Base-by-base conservation (phyloP, 2,797 vertebrate species). In the Taenioides sp. region DNA sequence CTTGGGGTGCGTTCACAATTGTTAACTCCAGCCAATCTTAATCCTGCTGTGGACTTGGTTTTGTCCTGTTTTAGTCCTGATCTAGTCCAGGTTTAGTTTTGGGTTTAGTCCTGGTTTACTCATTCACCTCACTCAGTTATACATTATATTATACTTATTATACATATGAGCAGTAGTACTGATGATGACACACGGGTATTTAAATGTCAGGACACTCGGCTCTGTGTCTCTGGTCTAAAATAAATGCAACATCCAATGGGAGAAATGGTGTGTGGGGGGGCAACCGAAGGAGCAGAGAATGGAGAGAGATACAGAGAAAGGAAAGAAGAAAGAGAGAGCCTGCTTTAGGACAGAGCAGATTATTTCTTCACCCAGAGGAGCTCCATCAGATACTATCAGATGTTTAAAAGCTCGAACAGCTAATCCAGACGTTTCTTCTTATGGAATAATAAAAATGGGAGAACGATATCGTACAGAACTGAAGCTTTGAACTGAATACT, bases 391-490 rank as follows among this genome's bases (percentile, higher is more conserved):
- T 93, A 89, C 86, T 82, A 93, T 92, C 91, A 86, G 86, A 92
- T 92, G 87, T 91, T 89, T 91, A 89, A 92, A 92, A 89, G 87
- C 86, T 71, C 75, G 89, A 85, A 88, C 87, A 87, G 86, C 89
- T 92, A 92, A 92, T 92, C 88, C 88, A 88, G 87, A 90, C 90
- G 92, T 88, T 91, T 90, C 81, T 88, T 88, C 87, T 88, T 82
- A 84, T 78, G 80, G 82, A 91, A 91, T 87, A 91, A 90, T 87
- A 83, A 87, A 91, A 88, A 86, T 80, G 74, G 84, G 85, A 82
- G 78, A 90, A 84, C 63, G 37, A 86, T 89, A 88, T 90, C 86
- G 88, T 55, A 71, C 83, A 88, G 86, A 81, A 81, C 71, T 87
- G 23, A 67, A 87, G 86, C 83, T 88, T 83, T 79, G 37, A 78